phyloP scores from a whole-genome alignment of 2,888 invertebrate species.

The Steromphala cineraria region DNA sequence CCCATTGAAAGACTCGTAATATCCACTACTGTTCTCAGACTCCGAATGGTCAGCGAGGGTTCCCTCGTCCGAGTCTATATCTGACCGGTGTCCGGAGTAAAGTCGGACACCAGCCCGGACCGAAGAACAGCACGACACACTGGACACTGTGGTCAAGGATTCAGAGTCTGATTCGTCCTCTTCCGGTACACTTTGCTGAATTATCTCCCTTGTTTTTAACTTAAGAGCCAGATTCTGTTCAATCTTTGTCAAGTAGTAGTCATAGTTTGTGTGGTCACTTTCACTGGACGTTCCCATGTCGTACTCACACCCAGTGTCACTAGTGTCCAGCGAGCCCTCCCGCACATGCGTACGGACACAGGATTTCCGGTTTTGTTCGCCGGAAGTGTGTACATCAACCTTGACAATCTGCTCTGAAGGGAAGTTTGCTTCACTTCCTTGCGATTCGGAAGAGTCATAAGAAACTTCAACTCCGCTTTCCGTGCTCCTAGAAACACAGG shows the following conservation, averaged over 20 bases:
- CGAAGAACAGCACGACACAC: not conserved
- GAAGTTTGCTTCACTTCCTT: not conserved
- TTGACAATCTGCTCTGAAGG: not conserved
- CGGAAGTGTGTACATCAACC: not conserved
- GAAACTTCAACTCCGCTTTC: constrained; percentile 8
- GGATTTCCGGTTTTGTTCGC: not conserved
- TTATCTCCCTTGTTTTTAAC: constrained; percentile 26
- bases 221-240: constrained; percentile 36
- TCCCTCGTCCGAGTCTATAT: constrained; percentile 25
- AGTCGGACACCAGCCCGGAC: not conserved
- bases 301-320: constrained; percentile 46
- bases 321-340: constrained; percentile 30
- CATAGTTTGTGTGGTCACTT: constrained; percentile 40
- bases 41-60: constrained; percentile 35
- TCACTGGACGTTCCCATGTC: constrained; percentile 47
- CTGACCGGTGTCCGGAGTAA: not conserved
- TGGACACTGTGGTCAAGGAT: constrained; percentile 19
- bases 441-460: constrained; percentile 6
- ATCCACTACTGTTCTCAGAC: constrained; percentile 37
- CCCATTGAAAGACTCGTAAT: constrained; percentile 30
- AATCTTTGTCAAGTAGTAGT: constrained; percentile 40
- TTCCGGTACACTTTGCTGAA: not conserved
- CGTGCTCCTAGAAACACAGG: not conserved
- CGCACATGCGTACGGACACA: not conserved
- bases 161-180: not conserved